phyloP scores from a whole-genome alignment of 2,888 invertebrate genomes.

The Heliconius cydno region DNA sequence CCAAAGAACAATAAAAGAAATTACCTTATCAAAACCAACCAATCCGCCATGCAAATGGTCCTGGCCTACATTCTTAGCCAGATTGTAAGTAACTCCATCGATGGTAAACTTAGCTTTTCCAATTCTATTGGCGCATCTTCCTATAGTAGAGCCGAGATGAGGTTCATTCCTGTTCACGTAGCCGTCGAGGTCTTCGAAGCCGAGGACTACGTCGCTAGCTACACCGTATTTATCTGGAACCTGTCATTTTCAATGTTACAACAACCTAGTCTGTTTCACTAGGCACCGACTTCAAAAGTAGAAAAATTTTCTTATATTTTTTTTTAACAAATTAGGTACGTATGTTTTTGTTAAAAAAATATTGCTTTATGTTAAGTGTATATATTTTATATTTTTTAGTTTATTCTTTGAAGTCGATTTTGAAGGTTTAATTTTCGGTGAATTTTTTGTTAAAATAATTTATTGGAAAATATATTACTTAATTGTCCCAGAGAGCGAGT shows the following conservation, averaged over 20 bases:
- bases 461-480: neutral
- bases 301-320: too few species aligned
- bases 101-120: slow-evolving; percentile 83
- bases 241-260: slow-evolving; percentile 51
- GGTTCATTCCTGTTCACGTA: slow-evolving; percentile 75
- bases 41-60: slow-evolving; percentile 93
- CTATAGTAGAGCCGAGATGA: slow-evolving; percentile 93
- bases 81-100: slow-evolving; percentile 84
- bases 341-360: too few species aligned
- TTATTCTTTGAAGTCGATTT: too few species aligned
- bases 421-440: too few species aligned
- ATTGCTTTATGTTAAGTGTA: too few species aligned
- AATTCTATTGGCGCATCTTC: slow-evolving; percentile 94
- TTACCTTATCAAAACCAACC: slow-evolving; percentile 90
- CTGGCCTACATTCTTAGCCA: slow-evolving; percentile 88
- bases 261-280: too few species aligned
- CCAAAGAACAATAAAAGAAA: slow-evolving; percentile 46
- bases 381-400: too few species aligned
- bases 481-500: too few species aligned
- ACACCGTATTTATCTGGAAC: slow-evolving; percentile 88
- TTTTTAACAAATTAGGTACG: too few species aligned
- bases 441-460: neutral
- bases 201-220: slow-evolving; percentile 90
- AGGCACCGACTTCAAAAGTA: too few species aligned
- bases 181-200: slow-evolving; percentile 90